Base-by-base conservation (phyloP, 2,797 vertebrate species). In the Lithobates sylvaticus region DNA sequence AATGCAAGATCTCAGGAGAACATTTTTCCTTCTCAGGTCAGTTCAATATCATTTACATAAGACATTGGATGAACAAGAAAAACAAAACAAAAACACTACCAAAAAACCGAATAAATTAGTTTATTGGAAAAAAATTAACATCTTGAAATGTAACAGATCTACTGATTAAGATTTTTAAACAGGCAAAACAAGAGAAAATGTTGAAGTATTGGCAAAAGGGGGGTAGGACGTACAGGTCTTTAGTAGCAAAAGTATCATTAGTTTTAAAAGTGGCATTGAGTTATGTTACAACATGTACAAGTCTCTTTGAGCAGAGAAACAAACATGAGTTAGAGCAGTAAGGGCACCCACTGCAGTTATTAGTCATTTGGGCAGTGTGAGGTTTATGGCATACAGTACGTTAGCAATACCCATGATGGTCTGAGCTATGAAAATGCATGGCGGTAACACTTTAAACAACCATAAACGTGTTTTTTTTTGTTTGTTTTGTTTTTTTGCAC, bases 61-160 rank as follows among this genome's bases (percentile, higher is more conserved):
- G 21, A 23, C 21, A 61, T 61, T 61, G 5, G 6, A 61, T 13
- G 10, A 61, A 61, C 77, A 78, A 50, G n/a, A 8, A 32, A 32
- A 32, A 32, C 2, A 61, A 61, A 84, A 77, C 36, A 5, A 73
- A 78, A 82, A 8, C 7, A 16, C 18, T 32, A 76, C 70, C 78
- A 68, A 86, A 67, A 83, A 82, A 83, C 76, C 54, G 81, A 86
- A 86, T 86, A 86, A 86, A 83, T 86, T 86, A 86, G 85, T 86
- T 86, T 86, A 86, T 86, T 86, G 85, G 85, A 86, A 86, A 86
- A 86, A 83, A 86, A 77, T 82, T 76, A 77, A 82, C 85, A 86
- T 86, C 81, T 73, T 87, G 86, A 87, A 87, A 87, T 87, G 86
- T 84, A 87, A 87, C 86, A 87, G 81, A 84, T 87, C 86, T 87